Evolutionary conservation across 2,797 vertebrate species (phyloP), one percentile per base, ranked within the genome.

Genomic region (Chelon auratus): DNA sequence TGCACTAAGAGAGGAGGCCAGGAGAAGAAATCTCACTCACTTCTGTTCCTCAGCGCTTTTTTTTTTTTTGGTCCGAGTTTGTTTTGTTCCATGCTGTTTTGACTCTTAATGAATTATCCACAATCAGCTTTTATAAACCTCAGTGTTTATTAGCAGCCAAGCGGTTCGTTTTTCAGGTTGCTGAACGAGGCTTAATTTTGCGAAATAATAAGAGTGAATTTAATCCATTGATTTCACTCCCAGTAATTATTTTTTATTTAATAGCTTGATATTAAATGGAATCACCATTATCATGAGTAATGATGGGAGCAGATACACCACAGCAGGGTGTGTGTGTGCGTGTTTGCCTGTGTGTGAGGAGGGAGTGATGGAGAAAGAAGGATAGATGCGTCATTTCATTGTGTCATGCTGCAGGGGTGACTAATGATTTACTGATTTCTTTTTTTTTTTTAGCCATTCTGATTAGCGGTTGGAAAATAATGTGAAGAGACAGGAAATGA

Each of bases 221-320:
- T 54, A 83, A 89, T 85, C 81, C 84, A 92, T 88, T 88, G 88
- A 89, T 93, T 92, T 92, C 77, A 87, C 84, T 90, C 84, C 22
- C 68, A 68, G 87, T 90, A 89, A 92, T 92, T 90, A 87, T 87
- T 85, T 93, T 90, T 86, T 68, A 90, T 93, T 85, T 86, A 91
- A 91, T 89, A 84, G 85, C 84, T 90, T 92, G 84, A 89, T 89
- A 92, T 91, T 88, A 89, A 90, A 91, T 91, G 76, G 80, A 91
- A 92, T 92, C 68, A 70, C 81, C 77, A 82, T 91, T 90, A 87
- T 86, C 76, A 86, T 84, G 78, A 92, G 89, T 88, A 86, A 90
- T 84, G 87, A 88, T 69, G 60, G 75, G 74, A 74, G 74, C 73
- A 84, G 83, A 88, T 77, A 63, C 69, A 33, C 71, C 85, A 73